Percentiles rank a stretch among this genome's conserved stretches.
Conservation (phyloP, 2,113 vertebrate genomes). For the Setophaga coronata region DNA sequence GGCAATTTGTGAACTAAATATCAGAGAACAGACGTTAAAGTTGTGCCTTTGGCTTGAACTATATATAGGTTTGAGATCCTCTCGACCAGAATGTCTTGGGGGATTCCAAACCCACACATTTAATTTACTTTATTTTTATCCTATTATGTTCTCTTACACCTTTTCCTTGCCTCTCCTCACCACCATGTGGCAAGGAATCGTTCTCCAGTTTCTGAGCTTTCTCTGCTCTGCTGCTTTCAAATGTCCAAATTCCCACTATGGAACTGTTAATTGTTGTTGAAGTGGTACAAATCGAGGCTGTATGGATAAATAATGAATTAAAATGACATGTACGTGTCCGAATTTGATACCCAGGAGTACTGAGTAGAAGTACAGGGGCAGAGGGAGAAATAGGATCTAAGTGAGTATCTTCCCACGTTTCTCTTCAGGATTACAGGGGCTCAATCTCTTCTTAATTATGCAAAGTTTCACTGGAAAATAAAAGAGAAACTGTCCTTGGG, state of each 20-base stretch:
- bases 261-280: not conserved
- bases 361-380: not conserved
- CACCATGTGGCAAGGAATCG: not conserved
- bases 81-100: constrained; percentile 4
- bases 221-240: not conserved
- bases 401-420: not conserved
- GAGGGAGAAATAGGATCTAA: not conserved
- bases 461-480: not conserved
- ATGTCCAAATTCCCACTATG: not conserved
- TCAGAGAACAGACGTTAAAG: not conserved
- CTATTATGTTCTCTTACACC: constrained; percentile 32
- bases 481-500: not conserved
- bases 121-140: constrained; percentile 53
- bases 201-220: not conserved
- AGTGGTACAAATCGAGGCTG: not conserved
- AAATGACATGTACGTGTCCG: not conserved
- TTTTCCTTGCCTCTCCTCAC: not conserved
- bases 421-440: not conserved
- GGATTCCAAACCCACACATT: constrained; percentile 25
- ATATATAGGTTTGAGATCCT: not conserved
- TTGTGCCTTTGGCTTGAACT: not conserved
- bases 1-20: not conserved
- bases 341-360: constrained; percentile 1
- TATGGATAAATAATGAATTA: constrained; percentile 41
- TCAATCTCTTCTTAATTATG: not conserved